Percentiles rank a stretch among this genome's conserved stretches.
Evolutionary conservation across 2,797 vertebrate species (phyloP).

Genomic region (Coilia nasus): DNA sequence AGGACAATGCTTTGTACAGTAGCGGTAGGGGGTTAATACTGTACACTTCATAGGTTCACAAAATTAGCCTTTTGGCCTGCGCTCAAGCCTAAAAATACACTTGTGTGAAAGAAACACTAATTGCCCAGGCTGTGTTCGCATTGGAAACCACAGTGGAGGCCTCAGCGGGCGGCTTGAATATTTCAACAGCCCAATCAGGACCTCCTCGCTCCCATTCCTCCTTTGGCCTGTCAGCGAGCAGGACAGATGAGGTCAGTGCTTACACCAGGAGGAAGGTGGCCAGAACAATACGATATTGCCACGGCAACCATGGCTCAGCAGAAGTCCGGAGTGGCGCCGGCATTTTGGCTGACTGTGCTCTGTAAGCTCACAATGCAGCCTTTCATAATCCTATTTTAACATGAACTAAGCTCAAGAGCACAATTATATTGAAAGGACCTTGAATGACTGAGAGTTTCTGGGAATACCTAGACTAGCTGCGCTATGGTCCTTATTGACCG

Average conservation of each 20-base stretch:
- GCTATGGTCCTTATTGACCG: too few species aligned
- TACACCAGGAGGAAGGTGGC: neutral
- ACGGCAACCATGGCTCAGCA: neutral
- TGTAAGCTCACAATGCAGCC: neutral
- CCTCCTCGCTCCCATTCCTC: neutral
- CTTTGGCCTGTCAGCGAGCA: neutral
- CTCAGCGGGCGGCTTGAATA: slow-evolving; percentile 19
- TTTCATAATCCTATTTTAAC: neutral
- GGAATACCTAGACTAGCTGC: too few species aligned
- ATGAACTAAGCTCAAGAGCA: neutral
- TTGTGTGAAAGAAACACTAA: neutral
- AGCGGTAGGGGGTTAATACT: slow-evolving; percentile 11
- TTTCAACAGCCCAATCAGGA: slow-evolving; percentile 3
- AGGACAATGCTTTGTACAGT: neutral
- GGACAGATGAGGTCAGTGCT: neutral
- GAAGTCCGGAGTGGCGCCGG: neutral
- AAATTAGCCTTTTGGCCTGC: neutral
- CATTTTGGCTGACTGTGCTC: too few species aligned
- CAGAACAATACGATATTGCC: neutral
- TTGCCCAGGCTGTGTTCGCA: neutral
- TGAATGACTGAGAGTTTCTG: neutral
- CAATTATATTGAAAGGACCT: neutral
- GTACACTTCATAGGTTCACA: neutral
- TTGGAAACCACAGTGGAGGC: slow-evolving; percentile 1
- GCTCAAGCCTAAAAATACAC: neutral